Percentiles rank a stretch among this genome's conserved stretches.
phyloP scores from a whole-genome alignment of 2,113 vertebrate genomes.

The Meleagris gallopavo region DNA sequence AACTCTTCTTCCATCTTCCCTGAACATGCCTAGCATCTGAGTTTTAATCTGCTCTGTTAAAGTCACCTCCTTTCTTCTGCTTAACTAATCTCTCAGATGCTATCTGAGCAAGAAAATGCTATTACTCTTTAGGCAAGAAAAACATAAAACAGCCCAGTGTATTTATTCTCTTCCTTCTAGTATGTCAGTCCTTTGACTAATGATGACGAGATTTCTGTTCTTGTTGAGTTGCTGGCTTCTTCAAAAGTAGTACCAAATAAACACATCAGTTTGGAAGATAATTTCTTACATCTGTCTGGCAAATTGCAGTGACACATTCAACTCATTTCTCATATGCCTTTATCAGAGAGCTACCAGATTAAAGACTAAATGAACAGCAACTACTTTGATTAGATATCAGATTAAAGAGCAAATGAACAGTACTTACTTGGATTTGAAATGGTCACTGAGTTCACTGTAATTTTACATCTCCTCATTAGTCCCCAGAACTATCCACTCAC shows the following conservation, averaged over 20 bases:
- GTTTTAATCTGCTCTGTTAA: not conserved
- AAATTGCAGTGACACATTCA: constrained; percentile 18
- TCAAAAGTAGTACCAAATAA: constrained; percentile 6
- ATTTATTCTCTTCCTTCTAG: constrained; percentile 8
- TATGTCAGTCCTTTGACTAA: not conserved
- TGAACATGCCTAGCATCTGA: not conserved
- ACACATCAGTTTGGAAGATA: not conserved
- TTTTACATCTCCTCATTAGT: not conserved
- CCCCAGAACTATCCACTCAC: not conserved
- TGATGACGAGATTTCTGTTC: constrained; percentile 21
- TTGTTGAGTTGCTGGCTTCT: not conserved
- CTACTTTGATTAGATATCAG: not conserved
- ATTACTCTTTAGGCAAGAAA: not conserved
- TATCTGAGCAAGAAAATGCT: not conserved
- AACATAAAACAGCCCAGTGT: not conserved
- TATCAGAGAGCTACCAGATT: not conserved
- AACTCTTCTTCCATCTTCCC: not conserved
- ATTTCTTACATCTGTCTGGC: constrained; percentile 20
- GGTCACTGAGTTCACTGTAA: not conserved
- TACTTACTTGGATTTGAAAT: not conserved
- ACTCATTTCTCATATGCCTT: not conserved
- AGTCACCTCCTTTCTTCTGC: not conserved
- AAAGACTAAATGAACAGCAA: constrained; percentile 5
- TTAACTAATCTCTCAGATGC: constrained; percentile 2
- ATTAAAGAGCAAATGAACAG: constrained; percentile 16